Conservation (phyloP, 2,888 invertebrate species). For the Fragum whitleyi region DNA sequence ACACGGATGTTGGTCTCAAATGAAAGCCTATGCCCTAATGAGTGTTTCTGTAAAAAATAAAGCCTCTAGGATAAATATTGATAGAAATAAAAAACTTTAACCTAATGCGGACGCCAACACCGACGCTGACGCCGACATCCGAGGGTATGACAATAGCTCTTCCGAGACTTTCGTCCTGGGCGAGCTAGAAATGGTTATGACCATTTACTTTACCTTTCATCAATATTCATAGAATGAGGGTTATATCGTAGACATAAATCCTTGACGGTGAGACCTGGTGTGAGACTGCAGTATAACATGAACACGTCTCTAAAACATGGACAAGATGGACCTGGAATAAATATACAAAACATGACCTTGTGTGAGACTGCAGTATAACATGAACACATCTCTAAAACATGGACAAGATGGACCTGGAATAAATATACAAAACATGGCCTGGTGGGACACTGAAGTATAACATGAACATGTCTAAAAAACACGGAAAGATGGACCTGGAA, state of each 20-base stretch:
- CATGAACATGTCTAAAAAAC: slow-evolving; percentile 90
- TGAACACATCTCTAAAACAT: slow-evolving; percentile 90
- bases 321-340: slow-evolving; percentile 87
- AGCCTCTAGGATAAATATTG: too few species aligned
- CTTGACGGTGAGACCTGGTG: slow-evolving; percentile 91
- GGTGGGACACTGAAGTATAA: slow-evolving; percentile 92
- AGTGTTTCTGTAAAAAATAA: too few species aligned
- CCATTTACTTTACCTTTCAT: slow-evolving; percentile 85
- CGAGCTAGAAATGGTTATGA: too few species aligned
- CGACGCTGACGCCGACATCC: too few species aligned
- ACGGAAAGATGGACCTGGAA: slow-evolving; percentile 88
- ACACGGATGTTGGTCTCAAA: too few species aligned
- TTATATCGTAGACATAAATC: slow-evolving; percentile 91
- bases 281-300: slow-evolving; percentile 91
- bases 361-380: slow-evolving; percentile 91
- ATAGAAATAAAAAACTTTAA: too few species aligned
- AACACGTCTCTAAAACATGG: slow-evolving; percentile 91
- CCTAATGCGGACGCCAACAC: too few species aligned
- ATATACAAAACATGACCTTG: too few species aligned
- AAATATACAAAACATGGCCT: too few species aligned
- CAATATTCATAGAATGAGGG: slow-evolving; percentile 89
- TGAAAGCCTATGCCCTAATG: too few species aligned
- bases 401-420: slow-evolving; percentile 89
- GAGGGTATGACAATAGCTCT: too few species aligned
- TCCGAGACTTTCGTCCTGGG: too few species aligned